Base-by-base conservation (phyloP, 2,888 invertebrate species). In the Pogonocherus hispidulus region DNA sequence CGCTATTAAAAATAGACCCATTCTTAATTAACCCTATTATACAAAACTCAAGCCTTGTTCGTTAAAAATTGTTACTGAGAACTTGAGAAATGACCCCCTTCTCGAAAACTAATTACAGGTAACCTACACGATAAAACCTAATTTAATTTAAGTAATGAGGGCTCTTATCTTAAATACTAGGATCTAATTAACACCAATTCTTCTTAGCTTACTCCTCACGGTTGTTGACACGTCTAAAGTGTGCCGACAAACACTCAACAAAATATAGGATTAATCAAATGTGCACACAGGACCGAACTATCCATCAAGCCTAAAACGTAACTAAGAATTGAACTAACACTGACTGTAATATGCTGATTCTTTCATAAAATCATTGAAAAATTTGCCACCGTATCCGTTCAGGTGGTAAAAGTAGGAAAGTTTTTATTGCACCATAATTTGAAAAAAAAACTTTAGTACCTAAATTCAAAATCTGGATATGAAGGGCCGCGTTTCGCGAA, bases 231-330 rank as follows among this genome's bases (percentile, higher is more conserved):
- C 63, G 56, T 63, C 35, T 52, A 63, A 56, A 63, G 67, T 59
- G 44, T 37, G 67, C 67, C 67, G 67, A 67, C 63, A 67, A 63
- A 67, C 64, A 52, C 46, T 16, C 49, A 67, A 67, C 67, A 57
- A 67, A 67, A 67, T 67, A 67, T 49, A 59, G 32, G 46, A 59
- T 67, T 67, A 67, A 67, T 67, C 67, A 63, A 62, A 8, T 27
- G 27, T 27, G 27, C 8, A 8, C 4, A 27, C 27, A 9, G 37
- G 14, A 37, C 56, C 27, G 27, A 8, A 27, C n/a, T n/a, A n/a
- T 27, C 8, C 27, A 27, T 27, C 8, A 8, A 27, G n/a, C n/a
- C n/a, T n/a, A n/a, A n/a, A n/a, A n/a, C n/a, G n/a, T n/a, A n/a
- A n/a, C n/a, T n/a, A n/a, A n/a, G n/a, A n/a, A n/a, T n/a, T n/a